Evolutionary conservation across 2,797 vertebrate genomes (phyloP).

Genomic region (Erpetoichthys calabaricus): DNA sequence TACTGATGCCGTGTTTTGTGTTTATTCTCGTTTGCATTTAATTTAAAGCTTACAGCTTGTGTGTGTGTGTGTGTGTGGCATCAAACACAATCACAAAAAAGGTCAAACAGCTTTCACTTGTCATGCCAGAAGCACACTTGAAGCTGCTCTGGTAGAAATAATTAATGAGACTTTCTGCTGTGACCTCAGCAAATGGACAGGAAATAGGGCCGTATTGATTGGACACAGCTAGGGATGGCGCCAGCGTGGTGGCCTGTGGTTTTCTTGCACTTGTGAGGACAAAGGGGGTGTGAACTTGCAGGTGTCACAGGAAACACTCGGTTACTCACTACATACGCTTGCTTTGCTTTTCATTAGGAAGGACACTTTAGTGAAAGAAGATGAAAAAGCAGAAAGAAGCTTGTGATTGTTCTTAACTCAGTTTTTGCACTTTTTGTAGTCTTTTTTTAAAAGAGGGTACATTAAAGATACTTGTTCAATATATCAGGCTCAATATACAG

Average conservation of each 20-base stretch:
- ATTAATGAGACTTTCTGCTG: conserved; percentile 86
- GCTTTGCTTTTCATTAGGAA: conserved; percentile 14
- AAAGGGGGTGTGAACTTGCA: conserved; percentile 37
- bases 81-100: conserved; percentile 49
- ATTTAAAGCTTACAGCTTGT: background rate
- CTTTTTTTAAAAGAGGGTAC: no score
- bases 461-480: no score
- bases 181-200: conserved; percentile 99
- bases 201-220: conserved; percentile 98
- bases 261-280: conserved; percentile 64
- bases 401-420: conserved; percentile 15
- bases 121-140: conserved; percentile 71
- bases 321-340: conserved; percentile 16
- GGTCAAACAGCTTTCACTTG: conserved; percentile 61
- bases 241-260: conserved; percentile 90
- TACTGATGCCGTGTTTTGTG: background rate
- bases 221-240: conserved; percentile 72
- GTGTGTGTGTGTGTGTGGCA: conserved; percentile 6
- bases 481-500: no score
- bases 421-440: conserved; percentile 8
- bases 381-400: conserved; percentile 10
- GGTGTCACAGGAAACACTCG: conserved; percentile 36
- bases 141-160: conserved; percentile 89
- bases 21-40: background rate
- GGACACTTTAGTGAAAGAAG: conserved; percentile 9